A percentile compares a stretch with the other conserved stretches of the same genome.
Conservation (phyloP, 2,797 vertebrate species). For the Cryptoprocta ferox region DNA sequence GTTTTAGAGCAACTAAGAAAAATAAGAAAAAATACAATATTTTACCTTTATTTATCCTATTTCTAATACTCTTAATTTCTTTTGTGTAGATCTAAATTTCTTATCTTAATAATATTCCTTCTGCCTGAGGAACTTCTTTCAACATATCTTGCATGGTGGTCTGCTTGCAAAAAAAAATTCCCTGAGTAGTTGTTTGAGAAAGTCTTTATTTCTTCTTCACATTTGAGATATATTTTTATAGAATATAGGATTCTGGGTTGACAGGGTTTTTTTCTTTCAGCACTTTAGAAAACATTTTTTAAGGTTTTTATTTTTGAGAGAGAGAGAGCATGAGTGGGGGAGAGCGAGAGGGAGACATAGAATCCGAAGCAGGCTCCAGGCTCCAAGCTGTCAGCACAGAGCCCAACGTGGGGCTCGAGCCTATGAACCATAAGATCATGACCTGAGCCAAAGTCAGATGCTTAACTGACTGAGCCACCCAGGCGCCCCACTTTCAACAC, state of each 20-base stretch:
- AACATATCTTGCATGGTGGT: neutral
- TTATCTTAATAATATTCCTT: neutral
- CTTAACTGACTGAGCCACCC: too few relatives aligned
- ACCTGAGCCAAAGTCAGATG: too few relatives aligned
- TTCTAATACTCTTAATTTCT: neutral
- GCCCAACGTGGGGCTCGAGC: rapidly evolving
- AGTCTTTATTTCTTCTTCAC: neutral
- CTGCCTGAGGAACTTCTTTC: neutral
- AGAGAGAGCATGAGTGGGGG: too few relatives aligned
- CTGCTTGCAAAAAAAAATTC: neutral
- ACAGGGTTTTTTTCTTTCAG: neutral
- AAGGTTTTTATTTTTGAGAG: too few relatives aligned
- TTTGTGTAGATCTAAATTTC: neutral
- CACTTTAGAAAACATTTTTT: too few relatives aligned
- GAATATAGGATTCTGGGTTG: neutral
- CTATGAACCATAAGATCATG: too few relatives aligned
- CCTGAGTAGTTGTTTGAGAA: neutral
- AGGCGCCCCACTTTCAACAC: neutral
- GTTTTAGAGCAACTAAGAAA: neutral
- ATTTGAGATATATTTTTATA: neutral
- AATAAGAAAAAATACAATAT: neutral
- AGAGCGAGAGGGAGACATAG: too few relatives aligned
- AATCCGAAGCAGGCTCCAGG: too few relatives aligned
- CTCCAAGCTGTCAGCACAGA: too few relatives aligned
- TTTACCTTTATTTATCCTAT: neutral